Conservation (phyloP, 2,113 vertebrate genomes). For the Lonchura striata region DNA sequence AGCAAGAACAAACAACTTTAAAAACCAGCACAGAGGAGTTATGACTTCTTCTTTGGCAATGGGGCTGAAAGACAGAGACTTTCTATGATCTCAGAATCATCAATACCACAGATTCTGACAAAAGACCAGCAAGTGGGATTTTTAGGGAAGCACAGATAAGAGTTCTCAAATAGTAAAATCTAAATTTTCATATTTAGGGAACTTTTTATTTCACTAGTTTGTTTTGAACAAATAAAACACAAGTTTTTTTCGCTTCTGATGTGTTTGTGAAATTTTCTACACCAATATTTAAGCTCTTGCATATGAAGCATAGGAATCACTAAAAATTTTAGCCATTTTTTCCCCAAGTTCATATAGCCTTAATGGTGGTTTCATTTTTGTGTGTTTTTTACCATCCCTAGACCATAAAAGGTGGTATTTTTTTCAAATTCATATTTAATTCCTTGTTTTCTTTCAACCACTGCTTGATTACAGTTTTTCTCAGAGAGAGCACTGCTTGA, state of each 20-base stretch:
- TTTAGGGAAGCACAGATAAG: neutral
- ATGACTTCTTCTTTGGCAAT: too few relatives aligned
- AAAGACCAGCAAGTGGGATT: neutral
- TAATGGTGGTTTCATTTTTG: neutral
- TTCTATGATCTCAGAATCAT: too few relatives aligned
- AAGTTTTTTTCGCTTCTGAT: neutral
- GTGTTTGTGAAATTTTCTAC: neutral
- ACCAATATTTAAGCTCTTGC: neutral
- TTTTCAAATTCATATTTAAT: neutral
- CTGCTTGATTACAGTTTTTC: neutral
- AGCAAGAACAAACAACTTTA: too few relatives aligned
- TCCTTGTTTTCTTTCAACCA: neutral
- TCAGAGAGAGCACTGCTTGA: neutral
- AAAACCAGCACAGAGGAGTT: too few relatives aligned
- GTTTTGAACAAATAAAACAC: neutral
- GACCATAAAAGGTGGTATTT: neutral
- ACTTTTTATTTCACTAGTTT: neutral
- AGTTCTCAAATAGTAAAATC: neutral
- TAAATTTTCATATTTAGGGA: neutral
- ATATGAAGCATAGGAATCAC: neutral
- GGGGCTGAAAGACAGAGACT: too few relatives aligned
- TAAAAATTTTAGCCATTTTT: neutral
- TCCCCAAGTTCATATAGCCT: neutral
- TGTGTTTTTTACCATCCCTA: neutral
- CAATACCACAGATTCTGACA: too few relatives aligned